A percentile compares a stretch with the other conserved stretches of the same genome.
Evolutionary conservation across 1,140 invertebrate genomes (phyloP).

Genomic region (Macrocentrus cingulum): DNA sequence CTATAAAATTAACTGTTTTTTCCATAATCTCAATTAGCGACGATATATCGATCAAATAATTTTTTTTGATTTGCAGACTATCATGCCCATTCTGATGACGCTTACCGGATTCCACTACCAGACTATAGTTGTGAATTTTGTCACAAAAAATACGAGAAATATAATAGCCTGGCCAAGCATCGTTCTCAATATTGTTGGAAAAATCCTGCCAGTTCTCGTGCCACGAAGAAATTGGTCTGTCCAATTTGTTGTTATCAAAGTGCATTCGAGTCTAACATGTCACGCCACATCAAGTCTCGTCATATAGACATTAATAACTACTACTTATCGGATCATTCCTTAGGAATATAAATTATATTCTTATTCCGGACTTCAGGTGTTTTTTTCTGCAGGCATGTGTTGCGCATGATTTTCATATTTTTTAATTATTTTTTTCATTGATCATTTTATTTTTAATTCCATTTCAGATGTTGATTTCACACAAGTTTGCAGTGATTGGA

Average conservation of each 20-base stretch:
- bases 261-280: conserved; percentile 8
- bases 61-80: no score
- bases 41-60: no score
- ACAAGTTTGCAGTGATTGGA: conserved; percentile 25
- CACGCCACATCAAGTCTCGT: not conserved
- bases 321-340: no score
- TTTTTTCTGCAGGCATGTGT: no score
- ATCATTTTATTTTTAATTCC: no score
- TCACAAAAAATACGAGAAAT: not conserved
- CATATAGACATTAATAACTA: not conserved
- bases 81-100: no score
- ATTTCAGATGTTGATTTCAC: not conserved
- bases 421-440: no score
- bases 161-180: conserved; percentile 10
- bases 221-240: not conserved
- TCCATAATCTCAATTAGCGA: no score
- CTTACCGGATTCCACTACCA: not conserved
- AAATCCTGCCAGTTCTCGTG: not conserved
- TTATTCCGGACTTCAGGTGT: no score
- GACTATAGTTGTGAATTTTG: conserved; percentile 22
- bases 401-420: no score
- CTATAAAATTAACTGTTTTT: no score
- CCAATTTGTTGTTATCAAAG: not conserved
- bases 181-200: conserved; percentile 16
- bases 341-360: no score